These are phyloP conservation scores for Crambe crambe DNA, from an alignment of 37 sponge, comb jelly and placozoan species.

Conservation along the genomic window DNA sequence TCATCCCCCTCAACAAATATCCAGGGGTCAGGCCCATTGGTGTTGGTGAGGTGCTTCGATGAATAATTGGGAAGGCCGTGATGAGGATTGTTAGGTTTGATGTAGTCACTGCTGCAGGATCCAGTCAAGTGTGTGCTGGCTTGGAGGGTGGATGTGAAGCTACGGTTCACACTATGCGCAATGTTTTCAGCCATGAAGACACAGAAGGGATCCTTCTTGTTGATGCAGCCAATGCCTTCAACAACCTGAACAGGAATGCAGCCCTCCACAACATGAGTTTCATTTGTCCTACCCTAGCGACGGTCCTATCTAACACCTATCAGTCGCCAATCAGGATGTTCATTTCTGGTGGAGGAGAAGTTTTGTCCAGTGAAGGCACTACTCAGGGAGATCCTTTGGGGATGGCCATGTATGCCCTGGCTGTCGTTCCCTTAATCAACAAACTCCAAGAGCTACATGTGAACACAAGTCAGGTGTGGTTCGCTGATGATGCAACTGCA, in stretches of 20 bases:
- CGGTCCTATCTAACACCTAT: constrained; percentile 25
- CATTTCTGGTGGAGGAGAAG: neutral
- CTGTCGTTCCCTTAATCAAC: constrained; percentile 28
- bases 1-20: constrained; percentile 37
- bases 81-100: constrained; percentile 12
- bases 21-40: constrained; percentile 52
- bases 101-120: constrained; percentile 33
- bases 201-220: constrained; percentile 45
- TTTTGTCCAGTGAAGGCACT: constrained; percentile 21
- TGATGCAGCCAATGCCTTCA: constrained; percentile 73
- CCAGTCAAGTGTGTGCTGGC: constrained; percentile 65
- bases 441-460: neutral
- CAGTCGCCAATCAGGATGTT: neutral
- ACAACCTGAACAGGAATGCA: constrained; percentile 41
- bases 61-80: constrained; percentile 53
- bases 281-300: constrained; percentile 21
- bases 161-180: constrained; percentile 33
- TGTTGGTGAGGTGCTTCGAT: constrained; percentile 30
- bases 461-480: constrained; percentile 51
- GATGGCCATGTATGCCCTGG: constrained; percentile 56
- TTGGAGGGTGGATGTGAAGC: constrained; percentile 47
- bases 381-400: constrained; percentile 58
- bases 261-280: constrained; percentile 41
- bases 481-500: constrained; percentile 58
- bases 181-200: constrained; percentile 6